Evolutionary conservation across 1,140 invertebrate species (phyloP), one percentile per base, ranked within the genome.

Genomic region (Cyclina sinensis): DNA sequence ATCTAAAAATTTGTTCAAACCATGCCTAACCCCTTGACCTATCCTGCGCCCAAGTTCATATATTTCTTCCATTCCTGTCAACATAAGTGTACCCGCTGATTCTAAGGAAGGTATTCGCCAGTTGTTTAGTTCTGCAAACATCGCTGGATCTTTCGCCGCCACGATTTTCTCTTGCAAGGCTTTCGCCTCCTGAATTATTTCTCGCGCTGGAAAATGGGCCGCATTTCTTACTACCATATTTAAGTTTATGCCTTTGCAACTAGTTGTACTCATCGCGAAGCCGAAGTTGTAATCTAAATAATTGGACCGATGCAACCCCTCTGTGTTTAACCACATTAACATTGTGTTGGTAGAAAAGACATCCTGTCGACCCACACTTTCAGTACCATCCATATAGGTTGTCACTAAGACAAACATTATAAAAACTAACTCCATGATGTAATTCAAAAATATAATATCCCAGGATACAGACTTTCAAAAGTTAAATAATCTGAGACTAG

Each of bases 321-420:
- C 21, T 11, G 2, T 46, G 37, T 70, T 11, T n/a, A 62, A 14
- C 81, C 81, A 84, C n/a, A 46, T 11, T 16, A 68, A 84, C 21
- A 84, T 27, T 14, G 81, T 84, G n/a, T 84, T 84, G 14, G 81
- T 84, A 30, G 81, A 84, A 73, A 84, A 84, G 21, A 84, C 81
- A 65, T 68, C 65, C 65, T 32, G 51, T 9, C 48, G 12, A 37
- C 68, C n/a, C 11, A 39, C 21, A 37, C 21, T 37, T 37, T 37
- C 68, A 4, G 43, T 43, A 43, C 5, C 43, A 14, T 7, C 14
- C 43, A 43, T 14, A 7, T 43, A 14, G 14, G 4, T 43, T 7
- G 43, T 7, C 14, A 14, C 43, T 43, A 43, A 43, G 4, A 43
- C 5, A 7, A 43, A 7, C 43, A 43, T 7, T 43, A 43, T 43